Conservation (phyloP, 1,140 invertebrate genomes). For the Anastrepha obliqua region DNA sequence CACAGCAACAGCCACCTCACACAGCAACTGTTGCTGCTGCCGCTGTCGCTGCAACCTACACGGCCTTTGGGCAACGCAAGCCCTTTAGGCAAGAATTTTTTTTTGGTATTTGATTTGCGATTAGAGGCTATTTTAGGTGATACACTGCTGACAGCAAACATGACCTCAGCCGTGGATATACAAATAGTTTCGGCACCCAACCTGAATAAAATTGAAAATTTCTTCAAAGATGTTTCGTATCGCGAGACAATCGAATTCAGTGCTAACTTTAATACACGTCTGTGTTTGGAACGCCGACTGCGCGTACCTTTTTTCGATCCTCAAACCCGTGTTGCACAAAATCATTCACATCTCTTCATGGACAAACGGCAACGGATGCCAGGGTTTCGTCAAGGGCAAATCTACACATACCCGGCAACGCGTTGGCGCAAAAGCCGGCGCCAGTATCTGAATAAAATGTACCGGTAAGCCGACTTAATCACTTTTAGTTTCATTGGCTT, state of each 20-base stretch:
- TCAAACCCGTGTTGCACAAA: slow-evolving; percentile 96
- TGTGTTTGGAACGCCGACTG: slow-evolving; percentile 93
- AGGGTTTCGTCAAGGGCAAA: slow-evolving; percentile 90
- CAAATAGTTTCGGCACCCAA: slow-evolving; percentile 83
- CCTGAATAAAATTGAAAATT: slow-evolving; percentile 87
- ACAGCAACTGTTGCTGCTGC: slow-evolving; percentile 40
- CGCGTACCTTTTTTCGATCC: slow-evolving; percentile 96
- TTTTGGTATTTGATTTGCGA: neutral
- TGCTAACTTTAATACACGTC: slow-evolving; percentile 92
- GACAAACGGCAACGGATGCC: slow-evolving; percentile 91
- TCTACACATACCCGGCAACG: slow-evolving; percentile 91
- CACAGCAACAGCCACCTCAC: slow-evolving; percentile 45
- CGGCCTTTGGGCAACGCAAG: neutral
- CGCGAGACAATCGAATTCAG: slow-evolving; percentile 95
- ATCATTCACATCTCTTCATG: slow-evolving; percentile 94
- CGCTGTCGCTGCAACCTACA: neutral
- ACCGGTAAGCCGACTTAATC: slow-evolving; percentile 63
- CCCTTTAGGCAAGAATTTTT: neutral
- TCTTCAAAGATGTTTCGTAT: slow-evolving; percentile 91
- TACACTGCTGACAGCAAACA: neutral
- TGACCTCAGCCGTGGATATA: slow-evolving; percentile 77
- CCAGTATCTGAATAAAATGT: slow-evolving; percentile 73
- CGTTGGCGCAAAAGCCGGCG: slow-evolving; percentile 72
- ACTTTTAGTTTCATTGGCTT: neutral
- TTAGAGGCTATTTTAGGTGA: neutral